Conservation (phyloP, 2,113 vertebrate species). For the Megaceryle maxima region DNA sequence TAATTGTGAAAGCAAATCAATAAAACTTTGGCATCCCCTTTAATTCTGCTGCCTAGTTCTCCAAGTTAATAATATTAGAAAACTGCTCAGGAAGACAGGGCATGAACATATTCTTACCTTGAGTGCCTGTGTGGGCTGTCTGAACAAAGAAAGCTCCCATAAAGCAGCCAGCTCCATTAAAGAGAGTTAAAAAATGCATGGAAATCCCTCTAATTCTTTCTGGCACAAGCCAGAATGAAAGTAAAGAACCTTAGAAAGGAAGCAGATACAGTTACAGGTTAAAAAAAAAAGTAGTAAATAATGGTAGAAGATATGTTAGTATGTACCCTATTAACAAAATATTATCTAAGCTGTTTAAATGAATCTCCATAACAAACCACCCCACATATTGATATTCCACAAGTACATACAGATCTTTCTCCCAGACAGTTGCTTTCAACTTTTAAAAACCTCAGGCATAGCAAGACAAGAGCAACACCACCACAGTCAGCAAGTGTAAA, state of each 20-base stretch:
- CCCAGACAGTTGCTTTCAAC: not conserved
- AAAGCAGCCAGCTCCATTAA: slow-evolving; percentile 88
- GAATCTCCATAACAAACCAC: not conserved
- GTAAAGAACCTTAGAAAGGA: slow-evolving; percentile 78
- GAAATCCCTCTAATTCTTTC: slow-evolving; percentile 82
- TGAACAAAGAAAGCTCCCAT: slow-evolving; percentile 85
- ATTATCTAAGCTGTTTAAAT: not conserved
- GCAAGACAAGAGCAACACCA: not conserved
- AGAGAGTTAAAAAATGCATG: slow-evolving; percentile 86
- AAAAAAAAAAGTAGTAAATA: not conserved
- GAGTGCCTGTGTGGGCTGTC: slow-evolving; percentile 77
- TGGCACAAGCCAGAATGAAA: slow-evolving; percentile 83
- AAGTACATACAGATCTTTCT: not conserved
- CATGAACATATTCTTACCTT: slow-evolving; percentile 77
- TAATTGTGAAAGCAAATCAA: slow-evolving; percentile 78
- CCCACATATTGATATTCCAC: not conserved
- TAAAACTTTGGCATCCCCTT: slow-evolving; percentile 59
- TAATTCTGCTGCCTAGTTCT: slow-evolving; percentile 56
- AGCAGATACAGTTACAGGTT: not conserved
- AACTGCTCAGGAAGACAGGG: not conserved
- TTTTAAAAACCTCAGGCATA: not conserved
- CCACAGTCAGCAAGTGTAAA: not conserved
- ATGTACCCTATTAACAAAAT: not conserved
- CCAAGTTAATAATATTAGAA: slow-evolving; percentile 53
- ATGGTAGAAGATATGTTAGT: accelerated